These are phyloP conservation scores for Callyntrura guangdongensis DNA, from an alignment of 2,888 invertebrate species.

Conservation along the genomic window DNA sequence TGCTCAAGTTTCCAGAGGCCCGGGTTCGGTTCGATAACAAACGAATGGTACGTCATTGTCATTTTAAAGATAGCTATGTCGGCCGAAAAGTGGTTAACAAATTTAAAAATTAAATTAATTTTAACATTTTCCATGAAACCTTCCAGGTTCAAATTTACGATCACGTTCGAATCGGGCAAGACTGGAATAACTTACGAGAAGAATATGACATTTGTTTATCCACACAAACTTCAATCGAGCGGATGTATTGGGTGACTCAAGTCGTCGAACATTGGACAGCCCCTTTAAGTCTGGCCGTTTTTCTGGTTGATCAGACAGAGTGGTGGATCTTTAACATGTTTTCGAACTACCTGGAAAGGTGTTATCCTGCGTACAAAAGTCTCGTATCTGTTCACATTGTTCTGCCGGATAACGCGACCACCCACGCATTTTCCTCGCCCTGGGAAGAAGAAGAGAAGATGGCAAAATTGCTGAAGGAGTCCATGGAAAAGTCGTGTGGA, in stretches of 20 bases:
- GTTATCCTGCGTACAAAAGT: slow-evolving; percentile 53
- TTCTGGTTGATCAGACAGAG: slow-evolving; percentile 87
- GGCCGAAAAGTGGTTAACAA: too few relatives aligned
- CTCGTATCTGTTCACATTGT: slow-evolving; percentile 92
- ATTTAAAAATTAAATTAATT: neutral
- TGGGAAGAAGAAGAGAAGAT: neutral
- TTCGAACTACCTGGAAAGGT: slow-evolving; percentile 47
- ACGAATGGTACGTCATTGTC: neutral
- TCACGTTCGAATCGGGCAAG: slow-evolving; percentile 55
- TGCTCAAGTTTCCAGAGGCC: too few relatives aligned
- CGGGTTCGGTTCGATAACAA: slow-evolving; percentile 29
- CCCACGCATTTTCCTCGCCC: too few relatives aligned
- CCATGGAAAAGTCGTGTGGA: neutral
- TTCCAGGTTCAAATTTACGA: slow-evolving; percentile 72
- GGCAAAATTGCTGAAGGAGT: too few relatives aligned
- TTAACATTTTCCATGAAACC: neutral
- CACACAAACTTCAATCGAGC: slow-evolving; percentile 90
- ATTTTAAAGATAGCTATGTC: too few relatives aligned
- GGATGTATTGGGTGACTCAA: slow-evolving; percentile 91
- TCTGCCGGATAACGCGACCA: too few relatives aligned
- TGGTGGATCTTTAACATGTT: slow-evolving; percentile 72
- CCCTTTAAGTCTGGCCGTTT: slow-evolving; percentile 93
- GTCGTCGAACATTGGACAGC: slow-evolving; percentile 94
- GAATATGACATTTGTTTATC: slow-evolving; percentile 75
- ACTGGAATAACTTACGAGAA: slow-evolving; percentile 65